Percentiles rank a stretch among this genome's conserved stretches.
Conservation (phyloP, 2,113 vertebrate genomes). For the Saccopteryx bilineata region DNA sequence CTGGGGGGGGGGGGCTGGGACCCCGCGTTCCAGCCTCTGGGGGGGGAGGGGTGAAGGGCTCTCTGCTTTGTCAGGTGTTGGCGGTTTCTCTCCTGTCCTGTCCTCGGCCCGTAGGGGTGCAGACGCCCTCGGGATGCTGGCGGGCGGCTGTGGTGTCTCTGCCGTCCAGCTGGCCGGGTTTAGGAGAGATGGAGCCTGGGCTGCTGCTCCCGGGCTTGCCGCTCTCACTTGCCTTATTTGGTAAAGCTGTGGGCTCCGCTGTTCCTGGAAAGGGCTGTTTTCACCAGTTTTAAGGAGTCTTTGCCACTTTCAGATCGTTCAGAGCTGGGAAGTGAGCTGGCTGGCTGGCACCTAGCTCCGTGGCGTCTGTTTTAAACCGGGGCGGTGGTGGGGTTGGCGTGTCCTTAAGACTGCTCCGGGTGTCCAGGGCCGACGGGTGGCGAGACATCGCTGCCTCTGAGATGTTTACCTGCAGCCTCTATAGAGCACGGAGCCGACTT, state of each 20-base stretch:
- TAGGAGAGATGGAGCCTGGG: neutral
- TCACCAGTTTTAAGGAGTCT: conserved; percentile 68
- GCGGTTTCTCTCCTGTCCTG: conserved; percentile 11
- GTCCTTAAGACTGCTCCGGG: neutral
- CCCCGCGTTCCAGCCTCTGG: neutral
- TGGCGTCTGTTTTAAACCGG: neutral
- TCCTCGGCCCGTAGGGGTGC: too few species aligned
- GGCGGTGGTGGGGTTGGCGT: neutral
- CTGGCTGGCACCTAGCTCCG: neutral
- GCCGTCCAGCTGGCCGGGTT: conserved; percentile 78
- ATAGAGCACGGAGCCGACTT: too few species aligned
- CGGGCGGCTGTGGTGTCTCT: neutral
- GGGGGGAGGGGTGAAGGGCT: conserved; percentile 2
- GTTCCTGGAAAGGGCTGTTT: conserved; percentile 84
- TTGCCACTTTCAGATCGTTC: conserved; percentile 77
- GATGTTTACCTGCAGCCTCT: neutral
- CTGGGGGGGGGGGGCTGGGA: neutral
- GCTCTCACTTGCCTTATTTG: conserved; percentile 93
- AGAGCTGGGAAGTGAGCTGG: conserved; percentile 58
- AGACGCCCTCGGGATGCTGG: neutral
- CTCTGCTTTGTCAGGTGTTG: neutral
- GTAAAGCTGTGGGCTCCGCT: conserved; percentile 87
- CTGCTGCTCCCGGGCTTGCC: conserved; percentile 63
- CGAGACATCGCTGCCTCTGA: neutral
- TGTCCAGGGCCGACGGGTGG: neutral